Percentiles rank a stretch among this genome's conserved stretches.
Evolutionary conservation across 53 echinoderm and acorn worm species (phyloP).

Genomic region (Hippasteria phrygiana): DNA sequence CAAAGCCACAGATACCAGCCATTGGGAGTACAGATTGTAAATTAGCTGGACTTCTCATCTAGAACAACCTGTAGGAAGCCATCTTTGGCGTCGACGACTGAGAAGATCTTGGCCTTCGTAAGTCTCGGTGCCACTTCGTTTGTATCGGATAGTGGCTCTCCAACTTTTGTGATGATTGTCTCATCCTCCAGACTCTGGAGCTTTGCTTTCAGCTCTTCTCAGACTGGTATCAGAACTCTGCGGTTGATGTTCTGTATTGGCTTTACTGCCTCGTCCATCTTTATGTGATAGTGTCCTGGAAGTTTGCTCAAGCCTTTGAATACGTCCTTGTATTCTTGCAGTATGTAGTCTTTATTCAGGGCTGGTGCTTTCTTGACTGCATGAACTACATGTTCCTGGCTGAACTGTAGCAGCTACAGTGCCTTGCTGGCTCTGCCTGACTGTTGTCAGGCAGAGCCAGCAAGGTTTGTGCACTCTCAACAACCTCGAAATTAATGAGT

Average conservation of each 20-base stretch:
- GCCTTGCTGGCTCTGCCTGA: conserved; percentile 4
- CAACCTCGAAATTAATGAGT: not conserved
- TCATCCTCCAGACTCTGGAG: conserved; percentile 26
- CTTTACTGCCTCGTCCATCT: not conserved
- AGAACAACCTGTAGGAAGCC: conserved; percentile 59
- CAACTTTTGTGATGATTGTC: conserved; percentile 38
- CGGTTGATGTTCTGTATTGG: conserved; percentile 13
- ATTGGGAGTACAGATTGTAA: conserved; percentile 65
- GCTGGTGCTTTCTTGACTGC: not conserved
- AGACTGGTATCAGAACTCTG: conserved; percentile 59
- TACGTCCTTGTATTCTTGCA: conserved; percentile 26
- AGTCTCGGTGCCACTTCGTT: conserved; percentile 26
- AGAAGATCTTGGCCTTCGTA: not conserved
- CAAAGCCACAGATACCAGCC: conserved; percentile 28
- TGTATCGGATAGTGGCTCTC: conserved; percentile 28
- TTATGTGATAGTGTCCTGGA: not conserved
- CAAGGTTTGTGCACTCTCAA: not conserved
- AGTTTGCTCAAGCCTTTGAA: conserved; percentile 1
- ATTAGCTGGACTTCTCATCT: conserved; percentile 15
- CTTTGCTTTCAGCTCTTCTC: conserved; percentile 22
- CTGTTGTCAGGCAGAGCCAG: too few species aligned
- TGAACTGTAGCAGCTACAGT: not conserved
- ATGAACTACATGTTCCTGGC: conserved; percentile 18
- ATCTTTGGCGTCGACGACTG: conserved; percentile 67
- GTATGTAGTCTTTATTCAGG: conserved; percentile 13